Base-by-base conservation (phyloP, 2,113 vertebrate genomes). In the Esox niger region DNA sequence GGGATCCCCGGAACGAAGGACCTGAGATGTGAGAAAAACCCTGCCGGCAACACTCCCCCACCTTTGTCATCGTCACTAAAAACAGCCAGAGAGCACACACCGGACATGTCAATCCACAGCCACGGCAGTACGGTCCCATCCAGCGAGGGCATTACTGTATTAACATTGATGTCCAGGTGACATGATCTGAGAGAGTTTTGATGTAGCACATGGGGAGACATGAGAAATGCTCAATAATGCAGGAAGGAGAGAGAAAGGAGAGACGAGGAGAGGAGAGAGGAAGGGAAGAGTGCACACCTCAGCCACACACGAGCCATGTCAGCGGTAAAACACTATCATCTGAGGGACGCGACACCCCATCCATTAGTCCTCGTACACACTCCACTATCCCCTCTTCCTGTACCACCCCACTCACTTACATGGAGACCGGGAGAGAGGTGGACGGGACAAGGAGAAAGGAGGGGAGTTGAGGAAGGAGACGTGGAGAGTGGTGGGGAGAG, bases 121-220 rank as follows among this genome's bases (percentile, higher is more conserved):
- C 9, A 20, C 25, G 32, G 17, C 13, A 59, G 65, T 66, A 23
- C 38, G 17, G 75, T 82, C 64, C 72, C 21, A 26, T 15, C 21
- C 20, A n/a, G 8, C 13, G 61, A 25, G 25, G 20, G 32, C 13
- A 11, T 17, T 11, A 46, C 20, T 10, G 26, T 25, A 2, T 61
- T 84, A 88, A 85, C 74, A 84, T 79, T 87, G 75, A 84, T 81
- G 78, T 74, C 76, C 70, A 68, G 76, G 74, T 83, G 82, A 59
- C 68, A 79, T 65, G 54, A 86, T 84, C 80, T 84, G 83, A 88
- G 79, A 86, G 80, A 82, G 21, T 87, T 90, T 81, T 63, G 79
- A 66, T 79, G 79, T 82, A 74, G 62, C 46, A 3, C 23, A 21
- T 17, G 10, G 38, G 30, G 35, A 33, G 47, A 64, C 78, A 74